A percentile compares a stretch with the other conserved stretches of the same genome.
These are phyloP conservation scores for Salvelinus namaycush DNA, from an alignment of 2,113 vertebrate genomes.

Conservation along the genomic window DNA sequence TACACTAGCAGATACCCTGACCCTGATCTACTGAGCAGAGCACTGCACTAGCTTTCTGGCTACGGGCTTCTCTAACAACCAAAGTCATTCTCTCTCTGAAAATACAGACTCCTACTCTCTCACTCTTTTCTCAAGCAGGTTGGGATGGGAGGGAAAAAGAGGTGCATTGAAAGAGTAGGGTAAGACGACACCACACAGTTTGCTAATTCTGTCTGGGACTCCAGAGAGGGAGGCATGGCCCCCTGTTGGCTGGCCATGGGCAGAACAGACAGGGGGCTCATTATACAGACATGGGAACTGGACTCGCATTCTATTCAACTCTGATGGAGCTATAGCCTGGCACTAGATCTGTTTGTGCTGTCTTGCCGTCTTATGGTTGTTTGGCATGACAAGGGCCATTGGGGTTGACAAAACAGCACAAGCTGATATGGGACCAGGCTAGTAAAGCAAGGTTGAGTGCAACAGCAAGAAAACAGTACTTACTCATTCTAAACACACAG, in stretches of 20 bases:
- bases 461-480: neutral
- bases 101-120: conserved; percentile 24
- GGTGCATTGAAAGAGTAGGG: conserved; percentile 65
- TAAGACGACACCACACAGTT: conserved; percentile 67
- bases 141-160: conserved; percentile 27
- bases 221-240: conserved; percentile 48
- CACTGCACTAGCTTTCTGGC: conserved; percentile 36
- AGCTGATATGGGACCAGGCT: neutral
- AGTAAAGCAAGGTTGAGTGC: neutral
- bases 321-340: too few species aligned
- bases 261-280: conserved; percentile 41
- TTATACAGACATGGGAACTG: conserved; percentile 20
- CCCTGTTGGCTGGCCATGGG: conserved; percentile 45
- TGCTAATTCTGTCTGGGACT: conserved; percentile 61
- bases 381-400: too few species aligned
- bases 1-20: conserved; percentile 75
- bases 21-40: conserved; percentile 67
- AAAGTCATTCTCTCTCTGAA: conserved; percentile 17
- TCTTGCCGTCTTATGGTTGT: too few species aligned
- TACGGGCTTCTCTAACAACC: conserved; percentile 9
- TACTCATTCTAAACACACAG: too few species aligned
- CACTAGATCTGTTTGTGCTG: too few species aligned
- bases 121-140: conserved; percentile 29
- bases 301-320: neutral
- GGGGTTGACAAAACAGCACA: too few species aligned